phyloP scores from a whole-genome alignment of 1,140 invertebrate species.

The Pemphigus obesinymphae region DNA sequence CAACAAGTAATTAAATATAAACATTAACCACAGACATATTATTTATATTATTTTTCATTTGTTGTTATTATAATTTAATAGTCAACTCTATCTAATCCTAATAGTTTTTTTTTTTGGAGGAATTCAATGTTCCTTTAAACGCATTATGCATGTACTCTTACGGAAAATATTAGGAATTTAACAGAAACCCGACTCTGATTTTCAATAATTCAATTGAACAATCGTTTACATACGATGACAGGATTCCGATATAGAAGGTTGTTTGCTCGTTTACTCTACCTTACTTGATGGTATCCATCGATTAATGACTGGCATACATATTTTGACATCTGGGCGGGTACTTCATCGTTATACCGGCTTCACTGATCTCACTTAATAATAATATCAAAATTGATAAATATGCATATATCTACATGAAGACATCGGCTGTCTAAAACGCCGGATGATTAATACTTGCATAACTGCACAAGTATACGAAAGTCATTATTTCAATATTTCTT shows the following conservation, averaged over 20 bases:
- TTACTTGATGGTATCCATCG: constrained; percentile 7
- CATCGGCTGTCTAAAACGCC: constrained; percentile 16
- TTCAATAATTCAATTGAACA: not conserved
- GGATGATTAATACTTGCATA: constrained; percentile 20
- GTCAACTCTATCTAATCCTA: too few species aligned
- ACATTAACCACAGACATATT: too few species aligned
- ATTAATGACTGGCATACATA: constrained; percentile 33
- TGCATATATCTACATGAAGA: constrained; percentile 30
- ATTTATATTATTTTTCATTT: too few species aligned
- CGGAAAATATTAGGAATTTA: not conserved
- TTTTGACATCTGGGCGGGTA: constrained; percentile 37
- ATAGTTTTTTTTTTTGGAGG: too few species aligned
- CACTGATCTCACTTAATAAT: constrained; percentile 32
- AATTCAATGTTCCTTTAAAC: not conserved
- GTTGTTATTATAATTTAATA: too few species aligned
- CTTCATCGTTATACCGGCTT: not conserved
- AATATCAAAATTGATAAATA: constrained; percentile 41
- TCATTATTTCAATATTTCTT: constrained; percentile 5
- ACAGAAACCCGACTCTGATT: not conserved
- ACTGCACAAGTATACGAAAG: not conserved
- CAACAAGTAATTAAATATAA: not conserved
- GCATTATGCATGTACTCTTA: not conserved
- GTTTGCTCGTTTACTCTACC: not conserved
- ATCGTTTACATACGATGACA: not conserved
- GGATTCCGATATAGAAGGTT: not conserved